phyloP scores from a whole-genome alignment of 2,797 vertebrate species.

The Nannoperca obscura region DNA sequence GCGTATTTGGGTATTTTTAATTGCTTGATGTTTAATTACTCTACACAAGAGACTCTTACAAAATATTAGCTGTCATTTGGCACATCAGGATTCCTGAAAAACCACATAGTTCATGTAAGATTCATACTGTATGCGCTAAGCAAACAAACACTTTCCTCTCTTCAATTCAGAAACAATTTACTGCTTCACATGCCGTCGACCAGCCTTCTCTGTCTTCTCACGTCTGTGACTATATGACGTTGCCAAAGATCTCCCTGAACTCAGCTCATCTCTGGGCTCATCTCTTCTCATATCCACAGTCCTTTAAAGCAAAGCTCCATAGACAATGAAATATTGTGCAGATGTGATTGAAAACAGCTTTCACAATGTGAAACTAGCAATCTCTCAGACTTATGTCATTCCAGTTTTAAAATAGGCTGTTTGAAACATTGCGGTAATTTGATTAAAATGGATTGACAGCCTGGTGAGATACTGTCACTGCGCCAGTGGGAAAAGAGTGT shows the following conservation, averaged over 20 bases:
- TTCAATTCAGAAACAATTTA: conserved; percentile 54
- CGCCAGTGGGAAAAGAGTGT: conserved; percentile 72
- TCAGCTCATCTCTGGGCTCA: conserved; percentile 60
- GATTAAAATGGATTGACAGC: conserved; percentile 79
- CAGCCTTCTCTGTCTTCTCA: conserved; percentile 49
- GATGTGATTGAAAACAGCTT: conserved; percentile 78
- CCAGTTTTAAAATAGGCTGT: conserved; percentile 74
- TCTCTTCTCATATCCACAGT: conserved; percentile 48
- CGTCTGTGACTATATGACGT: conserved; percentile 48
- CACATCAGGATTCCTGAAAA: conserved; percentile 42
- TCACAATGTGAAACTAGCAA: conserved; percentile 55
- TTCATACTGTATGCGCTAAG: conserved; percentile 33
- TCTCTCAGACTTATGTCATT: conserved; percentile 72
- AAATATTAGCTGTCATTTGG: conserved; percentile 28
- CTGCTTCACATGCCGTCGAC: conserved; percentile 46
- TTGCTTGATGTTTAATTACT: conserved; percentile 41
- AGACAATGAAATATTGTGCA: conserved; percentile 71
- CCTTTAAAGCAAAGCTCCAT: conserved; percentile 63
- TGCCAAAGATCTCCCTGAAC: conserved; percentile 51
- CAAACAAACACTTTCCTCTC: conserved; percentile 55
- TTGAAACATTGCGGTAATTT: conserved; percentile 78
- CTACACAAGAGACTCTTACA: conserved; percentile 13
- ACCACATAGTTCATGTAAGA: conserved; percentile 19
- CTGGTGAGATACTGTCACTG: conserved; percentile 79
- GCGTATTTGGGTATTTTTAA: conserved; percentile 37